Evolutionary conservation across 2,113 vertebrate genomes (phyloP).

Genomic region (Indicator indicator): DNA sequence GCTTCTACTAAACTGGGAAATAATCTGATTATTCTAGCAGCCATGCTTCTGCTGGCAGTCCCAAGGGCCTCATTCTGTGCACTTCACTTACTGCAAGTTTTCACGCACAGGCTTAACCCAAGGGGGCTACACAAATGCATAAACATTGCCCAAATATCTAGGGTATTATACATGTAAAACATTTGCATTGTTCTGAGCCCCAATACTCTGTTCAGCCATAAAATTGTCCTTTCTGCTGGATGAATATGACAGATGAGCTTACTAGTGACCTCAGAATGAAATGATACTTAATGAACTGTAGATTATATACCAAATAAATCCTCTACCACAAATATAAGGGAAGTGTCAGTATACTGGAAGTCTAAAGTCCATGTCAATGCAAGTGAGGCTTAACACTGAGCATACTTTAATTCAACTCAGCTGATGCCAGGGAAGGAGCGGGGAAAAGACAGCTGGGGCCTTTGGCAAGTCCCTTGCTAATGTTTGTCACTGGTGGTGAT

Average conservation of each 20-base stretch:
- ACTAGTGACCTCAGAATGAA: slow-evolving; percentile 6
- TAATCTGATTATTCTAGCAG: background rate
- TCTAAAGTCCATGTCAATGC: background rate
- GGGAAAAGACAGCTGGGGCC: background rate
- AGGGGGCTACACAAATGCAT: background rate
- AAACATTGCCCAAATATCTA: background rate
- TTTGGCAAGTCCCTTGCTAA: background rate
- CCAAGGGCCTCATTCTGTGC: rapidly evolving
- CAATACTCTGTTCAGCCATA: slow-evolving; percentile 25
- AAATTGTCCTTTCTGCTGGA: slow-evolving; percentile 34
- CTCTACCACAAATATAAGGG: background rate
- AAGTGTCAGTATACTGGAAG: background rate
- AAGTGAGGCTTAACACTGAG: background rate
- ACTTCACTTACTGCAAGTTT: background rate
- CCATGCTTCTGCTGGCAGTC: background rate
- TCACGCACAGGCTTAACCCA: background rate
- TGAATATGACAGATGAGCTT: background rate
- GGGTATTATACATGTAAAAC: background rate
- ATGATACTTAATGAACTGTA: background rate
- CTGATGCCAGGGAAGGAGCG: background rate
- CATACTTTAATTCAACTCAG: background rate
- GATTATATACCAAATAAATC: background rate
- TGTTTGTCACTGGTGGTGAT: background rate
- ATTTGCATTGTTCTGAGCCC: background rate
- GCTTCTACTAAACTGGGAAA: background rate